phyloP scores from a whole-genome alignment of 92 coral and sea anemone genomes.

The Actinostola sp. region DNA sequence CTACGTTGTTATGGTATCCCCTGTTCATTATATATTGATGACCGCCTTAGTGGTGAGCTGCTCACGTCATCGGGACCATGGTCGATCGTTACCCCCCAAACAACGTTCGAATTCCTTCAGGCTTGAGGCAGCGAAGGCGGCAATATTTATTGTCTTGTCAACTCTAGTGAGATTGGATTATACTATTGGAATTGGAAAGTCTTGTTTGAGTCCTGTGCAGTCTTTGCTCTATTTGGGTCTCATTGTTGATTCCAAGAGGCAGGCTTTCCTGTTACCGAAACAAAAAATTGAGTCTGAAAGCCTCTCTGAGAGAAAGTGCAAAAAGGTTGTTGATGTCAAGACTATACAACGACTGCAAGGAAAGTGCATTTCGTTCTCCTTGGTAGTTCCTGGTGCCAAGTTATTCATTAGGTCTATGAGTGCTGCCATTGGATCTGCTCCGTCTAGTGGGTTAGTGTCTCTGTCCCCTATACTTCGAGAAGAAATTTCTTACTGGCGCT shows the following conservation, averaged over 20 bases:
- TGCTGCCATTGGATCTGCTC: background rate
- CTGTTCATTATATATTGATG: conserved; percentile 36
- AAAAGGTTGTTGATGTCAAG: background rate
- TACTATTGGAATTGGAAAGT: conserved; percentile 38
- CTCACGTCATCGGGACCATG: conserved; percentile 13
- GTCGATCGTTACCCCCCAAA: conserved; percentile 10
- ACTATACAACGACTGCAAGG: background rate
- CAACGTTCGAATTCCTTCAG: conserved; percentile 1
- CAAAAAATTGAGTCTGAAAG: conserved; percentile 19
- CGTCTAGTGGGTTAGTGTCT: background rate
- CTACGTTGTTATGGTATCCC: conserved; percentile 6
- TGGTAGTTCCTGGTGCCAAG: background rate
- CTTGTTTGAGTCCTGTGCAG: background rate
- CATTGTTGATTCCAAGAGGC: conserved; percentile 16
- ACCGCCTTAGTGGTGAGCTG: conserved; percentile 31
- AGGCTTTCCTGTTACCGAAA: conserved; percentile 20
- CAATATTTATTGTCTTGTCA: conserved; percentile 33
- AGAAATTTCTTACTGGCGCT: conserved; percentile 22
- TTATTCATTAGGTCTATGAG: conserved; percentile 3
- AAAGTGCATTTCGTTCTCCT: conserved; percentile 5
- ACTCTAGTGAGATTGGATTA: conserved; percentile 24
- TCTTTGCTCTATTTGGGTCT: conserved; percentile 14
- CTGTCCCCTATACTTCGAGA: conserved; percentile 9
- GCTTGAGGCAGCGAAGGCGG: conserved; percentile 11
- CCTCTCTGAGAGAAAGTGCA: conserved; percentile 10